Evolutionary conservation across 2,888 invertebrate genomes (phyloP), one percentile per base, ranked within the genome.

Genomic region (Dyspetes luteomarginatus): DNA sequence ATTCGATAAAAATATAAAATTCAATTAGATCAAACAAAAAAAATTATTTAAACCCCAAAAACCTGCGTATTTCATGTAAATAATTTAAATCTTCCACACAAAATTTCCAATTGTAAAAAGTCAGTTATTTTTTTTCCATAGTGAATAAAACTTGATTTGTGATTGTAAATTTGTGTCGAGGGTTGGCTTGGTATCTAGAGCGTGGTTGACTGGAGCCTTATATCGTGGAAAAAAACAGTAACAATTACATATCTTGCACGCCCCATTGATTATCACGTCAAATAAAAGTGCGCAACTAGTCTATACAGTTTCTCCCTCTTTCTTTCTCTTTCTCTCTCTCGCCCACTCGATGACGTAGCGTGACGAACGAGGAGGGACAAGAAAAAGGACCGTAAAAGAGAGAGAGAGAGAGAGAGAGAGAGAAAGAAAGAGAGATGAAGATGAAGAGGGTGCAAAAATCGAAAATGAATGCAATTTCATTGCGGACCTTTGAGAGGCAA

Each of bases 401-500:
- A 43, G 19, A n/a, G 19, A 45, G 24, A 24, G 41, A 41, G 4
- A 41, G 17, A 50, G 50, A 36, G 26, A 19, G 26, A 45, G 60
- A 17, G 22, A 26, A 52, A 26, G 30, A 43, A 36, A 41, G 2
- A 1, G 15, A 7, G 58, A 19, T 0, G 45, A 12, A 26, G 60
- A 17, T 4, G 48, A 55, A 15, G 43, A 55, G 19, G 22, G 48
- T 48, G 48, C 48, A 17, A 48, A 48, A 43, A 55, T 64, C 64
- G 43, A 64, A 64, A 73, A 55, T 55, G 43, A 64, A 73, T 64
- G 62, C 64, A 73, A 73, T 73, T 24, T 48, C 50, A 67, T 74
- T 48, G n/a, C 3, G 28, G n/a, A 45, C 65, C 65, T 48, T 41
- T 58, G 65, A 30, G 45, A n/a, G n/a, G 58, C 48, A 67, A 74